phyloP scores from a whole-genome alignment of 2,113 vertebrate species.

The Ranitomeya imitator region DNA sequence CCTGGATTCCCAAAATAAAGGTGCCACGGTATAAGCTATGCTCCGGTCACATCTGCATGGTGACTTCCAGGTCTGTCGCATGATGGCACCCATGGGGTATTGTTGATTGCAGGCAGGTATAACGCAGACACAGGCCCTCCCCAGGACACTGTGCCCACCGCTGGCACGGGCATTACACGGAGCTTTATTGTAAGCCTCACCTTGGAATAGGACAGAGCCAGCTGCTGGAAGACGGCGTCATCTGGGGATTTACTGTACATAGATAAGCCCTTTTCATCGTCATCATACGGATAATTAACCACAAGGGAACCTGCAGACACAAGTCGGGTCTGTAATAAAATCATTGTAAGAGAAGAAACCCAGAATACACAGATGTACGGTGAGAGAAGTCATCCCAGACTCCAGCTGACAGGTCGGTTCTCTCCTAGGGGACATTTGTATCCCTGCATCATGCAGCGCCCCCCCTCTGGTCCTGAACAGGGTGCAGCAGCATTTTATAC shows the following conservation, averaged over 20 bases:
- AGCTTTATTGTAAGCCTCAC: slow-evolving; percentile 68
- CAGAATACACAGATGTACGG: not conserved
- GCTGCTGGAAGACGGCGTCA: slow-evolving; percentile 84
- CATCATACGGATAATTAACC: slow-evolving; percentile 96
- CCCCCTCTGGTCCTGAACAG: too few species aligned
- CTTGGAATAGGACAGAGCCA: slow-evolving; percentile 89
- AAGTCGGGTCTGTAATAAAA: slow-evolving; percentile 40
- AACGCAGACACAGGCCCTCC: not conserved
- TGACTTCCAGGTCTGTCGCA: not conserved
- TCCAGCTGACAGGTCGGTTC: too few species aligned
- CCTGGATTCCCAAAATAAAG: not conserved
- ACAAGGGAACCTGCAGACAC: slow-evolving; percentile 86
- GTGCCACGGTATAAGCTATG: not conserved
- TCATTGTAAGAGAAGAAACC: not conserved
- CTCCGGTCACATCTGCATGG: not conserved
- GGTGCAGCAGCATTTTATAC: too few species aligned
- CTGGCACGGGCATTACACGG: not conserved
- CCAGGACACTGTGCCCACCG: not conserved
- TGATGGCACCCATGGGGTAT: not conserved
- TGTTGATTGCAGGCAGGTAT: not conserved
- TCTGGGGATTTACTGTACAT: slow-evolving; percentile 88
- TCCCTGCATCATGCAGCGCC: too few species aligned
- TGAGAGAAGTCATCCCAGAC: not conserved
- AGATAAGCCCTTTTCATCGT: slow-evolving; percentile 75
- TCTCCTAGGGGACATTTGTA: too few species aligned